Base-by-base conservation (phyloP, 2,797 vertebrate genomes). In the Rhinella marina region DNA sequence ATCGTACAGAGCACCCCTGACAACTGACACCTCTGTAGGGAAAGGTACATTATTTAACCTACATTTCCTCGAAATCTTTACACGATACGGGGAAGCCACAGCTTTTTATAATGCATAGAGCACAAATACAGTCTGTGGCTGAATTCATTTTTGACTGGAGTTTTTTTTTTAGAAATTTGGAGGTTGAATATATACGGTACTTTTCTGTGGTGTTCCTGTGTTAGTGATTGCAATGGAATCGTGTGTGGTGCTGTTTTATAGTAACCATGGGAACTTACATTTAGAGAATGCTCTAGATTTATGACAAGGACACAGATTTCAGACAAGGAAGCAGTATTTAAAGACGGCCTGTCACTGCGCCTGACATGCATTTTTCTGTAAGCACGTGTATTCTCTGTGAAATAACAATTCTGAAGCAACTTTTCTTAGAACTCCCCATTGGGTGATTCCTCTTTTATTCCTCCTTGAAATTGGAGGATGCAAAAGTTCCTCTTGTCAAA, bases 241-340 rank as follows among this genome's bases (percentile, higher is more conserved):
- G 12, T 48, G 16, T 16, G 27, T 32, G 19, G 68, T 10, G 16
- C 16, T 72, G 68, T 21, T 48, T 48, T 48, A 21, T 73, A 73
- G 32, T 73, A 73, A 73, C 70, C 32, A 73, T 73, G 70, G 32
- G 32, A 73, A 73, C 70, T 73, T 70, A 29, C 66, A 29, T 70
- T 70, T 73, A 32, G 17, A 73, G 19, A 73, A 41, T 73, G 70
- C 32, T 73, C 32, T 48, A 73, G 19, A 21, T 48, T 11, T 73
- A 48, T 73, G 32, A 21, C 70, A 73, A 73, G 70, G 70, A 73
- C 29, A 73, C 29, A 73, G 17, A 48, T 48, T 21, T 73, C 70
- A 73, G 32, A 48, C 32, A 21, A 73, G 17, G 25, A 32, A 73
- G 32, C 17, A 72, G 8, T 48, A 73, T 27, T 19, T 41, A 41